Evolutionary conservation across 2,888 invertebrate species (phyloP), one percentile per base, ranked within the genome.

Genomic region (Drosophila diplacantha): DNA sequence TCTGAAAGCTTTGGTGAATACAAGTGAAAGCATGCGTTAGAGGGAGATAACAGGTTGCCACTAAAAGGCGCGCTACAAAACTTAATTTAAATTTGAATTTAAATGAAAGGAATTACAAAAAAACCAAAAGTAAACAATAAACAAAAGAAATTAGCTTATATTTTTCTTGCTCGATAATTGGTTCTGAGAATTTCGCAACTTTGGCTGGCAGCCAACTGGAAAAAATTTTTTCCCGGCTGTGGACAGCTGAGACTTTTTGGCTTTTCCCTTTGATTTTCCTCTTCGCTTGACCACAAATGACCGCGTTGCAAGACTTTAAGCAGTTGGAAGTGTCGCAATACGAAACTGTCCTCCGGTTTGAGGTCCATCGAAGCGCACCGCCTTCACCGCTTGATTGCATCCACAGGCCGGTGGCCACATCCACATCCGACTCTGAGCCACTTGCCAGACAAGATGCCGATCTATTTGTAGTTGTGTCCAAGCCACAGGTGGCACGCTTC

Each of bases 281-380:
- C 31, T 34, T 49, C 29, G 56, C 20, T 32, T 43, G 62, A 60
- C 69, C 63, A 53, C 69, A 67, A 58, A 32, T 59, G 55, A 32
- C 34, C 37, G 14, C 35, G 18, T 9, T 22, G 53, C 57, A 60
- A 68, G 54, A 44, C 63, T 69, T 5, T 11, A 39, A 14, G 22
- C 39, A 41, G 39, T 39, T 51, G 51, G 20, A 81, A 73, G 79
- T 77, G 81, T 81, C 69, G 81, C 82, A 78, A 80, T 71, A 31
- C 31, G 63, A 49, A 64, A 57, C 66, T 60, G 57, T 47, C 56
- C 66, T 60, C 62, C 62, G 53, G 63, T 46, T 52, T 71, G 57
- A 67, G 70, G 74, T 69, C 57, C 77, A 78, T 41, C 69, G 55
- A 79, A 76, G 77, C 77, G 81, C 73, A 70, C 82, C 76, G 81